Evolutionary conservation across 2,888 invertebrate genomes (phyloP), one percentile per base, ranked within the genome.

Genomic region (Dascillus cervinus): DNA sequence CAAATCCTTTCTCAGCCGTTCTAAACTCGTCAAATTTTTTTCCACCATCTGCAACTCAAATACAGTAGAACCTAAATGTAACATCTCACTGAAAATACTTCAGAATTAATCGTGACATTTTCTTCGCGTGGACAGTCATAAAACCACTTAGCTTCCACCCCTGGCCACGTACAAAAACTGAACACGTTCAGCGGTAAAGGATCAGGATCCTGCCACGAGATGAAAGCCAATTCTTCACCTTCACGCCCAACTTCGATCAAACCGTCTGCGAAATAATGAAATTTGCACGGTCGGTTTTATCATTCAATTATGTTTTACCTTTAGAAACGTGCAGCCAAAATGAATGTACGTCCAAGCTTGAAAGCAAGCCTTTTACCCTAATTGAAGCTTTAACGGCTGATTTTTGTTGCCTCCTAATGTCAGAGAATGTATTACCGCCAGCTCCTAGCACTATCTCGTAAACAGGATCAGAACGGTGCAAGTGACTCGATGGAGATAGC

Each of bases 371-470:
- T 3, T 65, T 56, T 2, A 76, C 73, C 45, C 69, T 65, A 19
- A 66, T 65, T 0, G 77, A 75, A 8, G 69, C 66, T 32, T 71
- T 71, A 0, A 79, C 76, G 13, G 70, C 67, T 21, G 67, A 60
- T 47, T 74, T 73, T 50, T 75, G 69, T 49, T 66, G 70, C 13
- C 75, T 65, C 5, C 83, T 68, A 14, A 83, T 71, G 46, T 80
- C 76, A 2, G 77, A 76, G 50, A 81, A 82, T 29, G 72, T 71
- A 56, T 82, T 82, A n/a, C 66, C 69, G 3, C 82, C 82, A 4
- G 80, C 82, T 5, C 82, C 82, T 12, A 83, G 69, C 29, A 81
- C 82, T 24, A 82, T 75, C 64, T 83, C 82, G 58, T 82, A 82
- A 0, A 79, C 79, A 0, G 73, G 67, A 49, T 76, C 77, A 1